Evolutionary conservation across 2,113 vertebrate genomes (phyloP).

Genomic region (Panthera uncia): DNA sequence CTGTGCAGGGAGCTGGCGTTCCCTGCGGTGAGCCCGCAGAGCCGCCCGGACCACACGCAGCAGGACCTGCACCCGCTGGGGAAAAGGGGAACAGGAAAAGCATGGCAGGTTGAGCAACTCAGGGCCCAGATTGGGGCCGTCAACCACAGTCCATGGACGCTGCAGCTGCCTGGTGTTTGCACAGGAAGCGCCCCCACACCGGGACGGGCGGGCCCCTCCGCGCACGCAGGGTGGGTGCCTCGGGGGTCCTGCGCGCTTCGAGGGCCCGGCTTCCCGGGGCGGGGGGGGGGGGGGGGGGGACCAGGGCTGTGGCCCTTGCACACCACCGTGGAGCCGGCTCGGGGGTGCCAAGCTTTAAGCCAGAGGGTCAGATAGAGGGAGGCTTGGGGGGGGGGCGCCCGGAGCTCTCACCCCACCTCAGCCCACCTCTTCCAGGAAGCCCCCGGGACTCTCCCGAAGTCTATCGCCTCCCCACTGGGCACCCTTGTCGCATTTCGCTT

Average conservation of each 20-base stretch:
- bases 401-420: background rate
- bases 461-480: too few relatives aligned
- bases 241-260: background rate
- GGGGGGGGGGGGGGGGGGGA: background rate
- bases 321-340: background rate
- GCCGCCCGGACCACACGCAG: background rate
- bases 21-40: conserved; percentile 53
- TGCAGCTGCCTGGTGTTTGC: background rate
- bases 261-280: background rate
- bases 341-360: too few relatives aligned
- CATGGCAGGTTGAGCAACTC: conserved; percentile 73
- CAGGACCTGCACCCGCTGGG: background rate
- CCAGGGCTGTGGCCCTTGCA: background rate
- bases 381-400: too few relatives aligned
- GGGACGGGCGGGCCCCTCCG: background rate
- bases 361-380: background rate
- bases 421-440: background rate
- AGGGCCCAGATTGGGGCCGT: conserved; percentile 78
- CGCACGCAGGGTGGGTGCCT: background rate
- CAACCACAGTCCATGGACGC: conserved; percentile 57
- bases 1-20: conserved; percentile 2
- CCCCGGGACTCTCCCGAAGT: background rate
- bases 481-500: too few relatives aligned
- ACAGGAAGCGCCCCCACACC: conserved; percentile 36
- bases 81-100: conserved; percentile 80